Evolutionary conservation across 2,113 vertebrate genomes (phyloP).

Genomic region (Sinosuthora webbiana): DNA sequence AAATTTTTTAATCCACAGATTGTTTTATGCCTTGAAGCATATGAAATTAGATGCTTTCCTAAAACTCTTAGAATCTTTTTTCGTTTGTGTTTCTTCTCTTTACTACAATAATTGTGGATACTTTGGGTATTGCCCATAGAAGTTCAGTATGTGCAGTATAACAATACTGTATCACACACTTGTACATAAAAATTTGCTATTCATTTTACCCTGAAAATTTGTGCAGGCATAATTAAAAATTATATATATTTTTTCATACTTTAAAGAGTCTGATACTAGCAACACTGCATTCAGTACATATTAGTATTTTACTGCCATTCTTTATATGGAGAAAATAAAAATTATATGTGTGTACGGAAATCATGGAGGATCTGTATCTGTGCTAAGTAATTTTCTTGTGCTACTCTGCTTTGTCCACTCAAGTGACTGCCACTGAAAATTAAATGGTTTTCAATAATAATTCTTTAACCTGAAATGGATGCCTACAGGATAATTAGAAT

Average conservation of each 20-base stretch:
- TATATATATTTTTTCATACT: background rate
- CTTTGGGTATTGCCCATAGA: background rate
- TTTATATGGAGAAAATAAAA: conserved; percentile 59
- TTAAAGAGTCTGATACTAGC: conserved; percentile 9
- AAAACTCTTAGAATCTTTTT: background rate
- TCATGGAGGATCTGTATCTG: conserved; percentile 13
- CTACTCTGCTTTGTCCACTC: conserved; percentile 60
- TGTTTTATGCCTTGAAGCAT: background rate
- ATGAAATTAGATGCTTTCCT: background rate
- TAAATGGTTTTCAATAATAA: conserved; percentile 75
- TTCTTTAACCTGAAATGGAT: conserved; percentile 70
- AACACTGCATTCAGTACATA: conserved; percentile 11
- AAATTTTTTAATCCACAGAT: background rate
- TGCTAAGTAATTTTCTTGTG: conserved; percentile 63
- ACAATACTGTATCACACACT: background rate
- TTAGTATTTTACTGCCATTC: conserved; percentile 12
- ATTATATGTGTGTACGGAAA: conserved; percentile 54
- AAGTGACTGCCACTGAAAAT: conserved; percentile 69
- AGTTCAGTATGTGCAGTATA: background rate
- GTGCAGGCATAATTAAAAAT: conserved; percentile 29
- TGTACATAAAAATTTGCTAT: background rate
- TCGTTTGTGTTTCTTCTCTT: background rate
- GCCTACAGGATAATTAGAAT: conserved; percentile 69
- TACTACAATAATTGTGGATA: background rate
- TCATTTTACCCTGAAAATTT: background rate